A percentile compares a stretch with the other conserved stretches of the same genome.
phyloP scores from a whole-genome alignment of 2,797 vertebrate species.

The Chelon labrosus region DNA sequence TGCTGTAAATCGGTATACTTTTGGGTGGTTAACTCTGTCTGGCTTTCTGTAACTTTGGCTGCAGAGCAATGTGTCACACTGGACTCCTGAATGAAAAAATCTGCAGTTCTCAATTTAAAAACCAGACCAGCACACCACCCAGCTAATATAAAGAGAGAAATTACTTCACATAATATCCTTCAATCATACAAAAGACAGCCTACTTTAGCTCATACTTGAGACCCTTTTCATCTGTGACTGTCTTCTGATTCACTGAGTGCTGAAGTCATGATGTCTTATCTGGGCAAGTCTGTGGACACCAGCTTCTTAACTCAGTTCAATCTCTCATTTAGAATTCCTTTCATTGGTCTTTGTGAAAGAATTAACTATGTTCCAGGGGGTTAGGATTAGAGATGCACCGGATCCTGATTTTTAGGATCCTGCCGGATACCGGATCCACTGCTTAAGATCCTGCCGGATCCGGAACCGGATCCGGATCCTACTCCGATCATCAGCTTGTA shows the following conservation, averaged over 20 bases:
- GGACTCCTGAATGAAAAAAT: background rate
- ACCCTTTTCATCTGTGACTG: slow-evolving; percentile 2
- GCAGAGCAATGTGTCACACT: no score
- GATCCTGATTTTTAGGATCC: no score
- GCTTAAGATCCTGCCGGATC: no score
- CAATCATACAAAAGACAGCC: slow-evolving; percentile 4
- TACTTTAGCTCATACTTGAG: slow-evolving; percentile 1
- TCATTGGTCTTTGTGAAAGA: background rate
- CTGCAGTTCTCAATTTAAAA: slow-evolving; percentile 19
- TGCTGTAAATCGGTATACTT: slow-evolving; percentile 2
- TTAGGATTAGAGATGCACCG: no score
- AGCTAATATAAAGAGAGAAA: slow-evolving; percentile 6
- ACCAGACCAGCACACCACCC: background rate
- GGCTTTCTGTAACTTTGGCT: no score
- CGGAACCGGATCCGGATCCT: no score
- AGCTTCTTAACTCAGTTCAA: background rate
- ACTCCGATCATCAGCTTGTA: no score
- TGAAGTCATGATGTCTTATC: background rate
- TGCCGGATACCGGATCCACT: no score
- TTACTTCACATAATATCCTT: background rate
- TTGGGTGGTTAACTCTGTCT: background rate
- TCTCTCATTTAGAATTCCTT: background rate
- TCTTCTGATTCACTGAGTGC: background rate
- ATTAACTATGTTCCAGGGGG: background rate
- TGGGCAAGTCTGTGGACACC: background rate